phyloP scores from a whole-genome alignment of 2,113 vertebrate species.

The Stegastes partitus region DNA sequence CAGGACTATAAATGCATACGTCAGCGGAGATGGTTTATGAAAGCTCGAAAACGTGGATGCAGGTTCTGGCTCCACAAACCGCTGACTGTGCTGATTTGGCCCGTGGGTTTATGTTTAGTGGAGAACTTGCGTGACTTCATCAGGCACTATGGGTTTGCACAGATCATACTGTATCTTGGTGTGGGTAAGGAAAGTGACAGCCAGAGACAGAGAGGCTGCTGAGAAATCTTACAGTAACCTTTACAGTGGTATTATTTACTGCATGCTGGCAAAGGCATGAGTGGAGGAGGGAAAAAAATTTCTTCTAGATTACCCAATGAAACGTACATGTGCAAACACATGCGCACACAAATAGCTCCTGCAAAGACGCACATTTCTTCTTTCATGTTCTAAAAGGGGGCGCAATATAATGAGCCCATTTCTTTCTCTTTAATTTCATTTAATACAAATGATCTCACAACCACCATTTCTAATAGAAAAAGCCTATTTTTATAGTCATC shows the following conservation, averaged over 20 bases:
- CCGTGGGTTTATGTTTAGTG: conserved; percentile 39
- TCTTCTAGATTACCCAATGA: not conserved
- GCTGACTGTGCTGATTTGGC: conserved; percentile 49
- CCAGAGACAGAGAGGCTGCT: conserved; percentile 42
- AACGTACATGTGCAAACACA: not conserved
- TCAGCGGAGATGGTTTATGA: conserved; percentile 36
- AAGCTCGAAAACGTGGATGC: conserved; percentile 14
- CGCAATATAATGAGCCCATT: not conserved
- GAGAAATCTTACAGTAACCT: conserved; percentile 38
- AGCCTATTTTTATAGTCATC: not conserved
- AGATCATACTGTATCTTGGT: conserved; percentile 20
- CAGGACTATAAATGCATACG: conserved; percentile 21
- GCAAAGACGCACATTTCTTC: conserved; percentile 6
- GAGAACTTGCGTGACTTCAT: conserved; percentile 50
- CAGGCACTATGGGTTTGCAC: conserved; percentile 23
- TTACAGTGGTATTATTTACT: conserved; percentile 21
- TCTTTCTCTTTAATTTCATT: not conserved
- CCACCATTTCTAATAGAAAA: not conserved
- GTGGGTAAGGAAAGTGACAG: conserved; percentile 10
- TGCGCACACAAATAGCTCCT: not conserved
- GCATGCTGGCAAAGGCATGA: conserved; percentile 24
- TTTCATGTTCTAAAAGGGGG: not conserved
- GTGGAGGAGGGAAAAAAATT: not conserved
- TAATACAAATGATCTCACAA: conserved; percentile 16
- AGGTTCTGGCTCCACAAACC: conserved; percentile 10